These are phyloP conservation scores for Zootoca vivipara DNA, from an alignment of 2,113 vertebrate species.

Conservation along the genomic window DNA sequence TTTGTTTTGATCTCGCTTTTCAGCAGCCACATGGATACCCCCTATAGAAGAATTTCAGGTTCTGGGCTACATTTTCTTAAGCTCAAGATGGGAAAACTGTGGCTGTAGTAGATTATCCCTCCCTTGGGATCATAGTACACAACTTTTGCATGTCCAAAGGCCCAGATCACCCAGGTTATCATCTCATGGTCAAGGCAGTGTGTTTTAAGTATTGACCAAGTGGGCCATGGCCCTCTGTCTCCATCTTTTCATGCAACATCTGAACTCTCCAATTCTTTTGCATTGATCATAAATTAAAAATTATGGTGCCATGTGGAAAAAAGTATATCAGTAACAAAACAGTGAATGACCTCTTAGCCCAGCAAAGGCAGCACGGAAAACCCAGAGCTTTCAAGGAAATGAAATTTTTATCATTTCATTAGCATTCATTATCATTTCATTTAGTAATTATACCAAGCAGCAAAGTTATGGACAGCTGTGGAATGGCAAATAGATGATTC, in stretches of 20 bases:
- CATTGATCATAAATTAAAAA: neutral
- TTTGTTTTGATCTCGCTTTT: neutral
- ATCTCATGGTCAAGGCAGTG: neutral
- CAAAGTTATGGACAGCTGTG: neutral
- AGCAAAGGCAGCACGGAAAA: neutral
- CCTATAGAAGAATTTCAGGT: neutral
- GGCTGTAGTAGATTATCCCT: neutral
- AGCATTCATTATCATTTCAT: neutral
- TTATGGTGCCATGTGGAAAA: no score
- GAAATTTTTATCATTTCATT: slow-evolving; percentile 4
- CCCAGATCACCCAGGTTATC: neutral
- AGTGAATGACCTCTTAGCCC: neutral
- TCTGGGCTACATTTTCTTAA: neutral
- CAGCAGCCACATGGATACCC: neutral
- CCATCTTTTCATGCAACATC: neutral
- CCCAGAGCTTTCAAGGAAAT: neutral
- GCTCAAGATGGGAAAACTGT: no score
- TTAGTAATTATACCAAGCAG: neutral
- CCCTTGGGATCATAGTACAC: neutral
- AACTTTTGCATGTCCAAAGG: neutral
- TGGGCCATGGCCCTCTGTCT: neutral
- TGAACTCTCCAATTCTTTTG: neutral
- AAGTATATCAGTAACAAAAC: neutral
- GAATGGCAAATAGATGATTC: neutral
- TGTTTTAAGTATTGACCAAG: neutral